Evolutionary conservation across 1,140 invertebrate genomes (phyloP).

Genomic region (Tetraneura akinire): DNA sequence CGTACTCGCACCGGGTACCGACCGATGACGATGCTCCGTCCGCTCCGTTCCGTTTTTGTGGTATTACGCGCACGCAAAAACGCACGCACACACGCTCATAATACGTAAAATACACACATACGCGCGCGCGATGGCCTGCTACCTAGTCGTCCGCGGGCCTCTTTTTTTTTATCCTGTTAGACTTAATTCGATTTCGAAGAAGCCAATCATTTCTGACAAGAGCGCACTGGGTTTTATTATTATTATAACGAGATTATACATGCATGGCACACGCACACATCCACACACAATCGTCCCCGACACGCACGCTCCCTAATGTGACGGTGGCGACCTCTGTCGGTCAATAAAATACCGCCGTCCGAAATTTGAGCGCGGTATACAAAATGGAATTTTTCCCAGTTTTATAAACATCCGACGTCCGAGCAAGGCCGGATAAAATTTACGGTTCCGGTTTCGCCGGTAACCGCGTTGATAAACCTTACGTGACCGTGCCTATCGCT

Average conservation of each 20-base stretch:
- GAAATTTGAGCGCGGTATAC: background rate
- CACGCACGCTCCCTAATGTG: background rate
- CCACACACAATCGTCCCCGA: background rate
- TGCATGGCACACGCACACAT: background rate
- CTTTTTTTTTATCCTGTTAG: slow-evolving; percentile 33
- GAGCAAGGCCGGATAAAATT: background rate
- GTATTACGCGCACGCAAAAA: slow-evolving; percentile 1
- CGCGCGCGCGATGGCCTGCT: slow-evolving; percentile 16
- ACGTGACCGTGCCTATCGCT: background rate
- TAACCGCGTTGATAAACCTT: background rate
- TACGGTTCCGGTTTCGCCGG: background rate
- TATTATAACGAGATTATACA: slow-evolving; percentile 47
- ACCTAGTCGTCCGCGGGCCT: background rate
- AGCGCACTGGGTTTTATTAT: slow-evolving; percentile 21
- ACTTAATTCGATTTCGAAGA: slow-evolving; percentile 38
- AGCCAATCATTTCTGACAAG: slow-evolving; percentile 42
- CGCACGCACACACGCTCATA: background rate
- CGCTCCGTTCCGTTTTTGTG: slow-evolving; percentile 15
- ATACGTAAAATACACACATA: background rate
- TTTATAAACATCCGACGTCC: background rate
- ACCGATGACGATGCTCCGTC: background rate
- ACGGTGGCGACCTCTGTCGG: slow-evolving; percentile 30
- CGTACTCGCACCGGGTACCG: background rate
- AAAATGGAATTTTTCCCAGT: background rate
- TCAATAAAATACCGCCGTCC: background rate